phyloP scores from a whole-genome alignment of 2,888 invertebrate species.

The Macropis europaea region DNA sequence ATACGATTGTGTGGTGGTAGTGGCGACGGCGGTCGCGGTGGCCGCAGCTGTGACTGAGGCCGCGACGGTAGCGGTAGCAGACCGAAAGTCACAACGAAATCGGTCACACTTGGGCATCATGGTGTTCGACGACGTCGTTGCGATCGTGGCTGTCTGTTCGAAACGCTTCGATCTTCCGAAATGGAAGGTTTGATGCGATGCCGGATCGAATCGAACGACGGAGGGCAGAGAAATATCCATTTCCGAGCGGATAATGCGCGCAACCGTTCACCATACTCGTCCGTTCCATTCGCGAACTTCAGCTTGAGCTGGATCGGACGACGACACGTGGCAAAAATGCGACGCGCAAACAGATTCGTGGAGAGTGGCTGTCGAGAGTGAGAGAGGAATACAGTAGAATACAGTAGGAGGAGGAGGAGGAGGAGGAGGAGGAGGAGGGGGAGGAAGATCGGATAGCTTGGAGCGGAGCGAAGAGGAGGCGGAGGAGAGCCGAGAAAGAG shows the following conservation, averaged over 20 bases:
- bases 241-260: neutral
- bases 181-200: neutral
- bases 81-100: constrained; percentile 25
- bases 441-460: neutral
- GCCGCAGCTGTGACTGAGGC: too few species aligned
- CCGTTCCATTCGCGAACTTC: constrained; percentile 2
- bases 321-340: constrained; percentile 52
- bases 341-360: constrained; percentile 25
- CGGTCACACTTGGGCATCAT: too few species aligned
- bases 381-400: neutral
- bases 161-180: neutral
- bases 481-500: neutral
- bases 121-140: too few species aligned
- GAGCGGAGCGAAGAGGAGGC: neutral
- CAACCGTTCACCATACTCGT: too few species aligned
- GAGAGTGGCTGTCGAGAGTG: neutral
- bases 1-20: too few species aligned
- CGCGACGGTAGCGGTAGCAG: neutral
- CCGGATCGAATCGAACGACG: neutral
- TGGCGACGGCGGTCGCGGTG: too few species aligned
- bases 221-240: neutral
- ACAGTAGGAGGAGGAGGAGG: neutral
- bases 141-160: neutral
- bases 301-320: constrained; percentile 12
- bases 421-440: neutral